A percentile compares a stretch with the other conserved stretches of the same genome.
Evolutionary conservation across 1,140 invertebrate species (phyloP).

Genomic region (Brachionus plicatilis): DNA sequence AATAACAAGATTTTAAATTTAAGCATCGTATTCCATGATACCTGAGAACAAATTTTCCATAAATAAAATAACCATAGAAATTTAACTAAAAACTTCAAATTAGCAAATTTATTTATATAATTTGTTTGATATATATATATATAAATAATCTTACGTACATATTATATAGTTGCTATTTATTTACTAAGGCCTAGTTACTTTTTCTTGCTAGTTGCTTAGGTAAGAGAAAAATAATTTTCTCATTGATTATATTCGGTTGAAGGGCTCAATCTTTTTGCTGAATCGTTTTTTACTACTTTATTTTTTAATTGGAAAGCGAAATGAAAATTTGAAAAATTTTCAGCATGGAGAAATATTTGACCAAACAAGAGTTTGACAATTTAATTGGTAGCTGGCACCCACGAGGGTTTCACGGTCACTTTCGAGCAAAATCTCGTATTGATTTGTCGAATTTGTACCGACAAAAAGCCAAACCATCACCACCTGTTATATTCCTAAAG

Average conservation of each 20-base stretch:
- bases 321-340: neutral
- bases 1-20: neutral
- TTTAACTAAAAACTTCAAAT: neutral
- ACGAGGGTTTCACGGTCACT: constrained; percentile 22
- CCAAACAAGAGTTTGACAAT: constrained; percentile 7
- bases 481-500: neutral
- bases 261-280: neutral
- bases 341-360: constrained; percentile 16
- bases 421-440: constrained; percentile 17
- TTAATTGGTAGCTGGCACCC: constrained; percentile 15
- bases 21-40: neutral
- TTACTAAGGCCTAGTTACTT: constrained; percentile 21
- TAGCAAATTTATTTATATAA: neutral
- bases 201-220: constrained; percentile 24
- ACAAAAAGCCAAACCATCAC: neutral
- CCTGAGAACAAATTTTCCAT: neutral
- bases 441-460: constrained; percentile 9
- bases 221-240: constrained; percentile 13
- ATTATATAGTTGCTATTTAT: constrained; percentile 20
- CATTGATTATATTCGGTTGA: neutral
- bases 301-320: neutral
- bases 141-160: neutral
- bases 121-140: neutral
- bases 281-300: neutral
- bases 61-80: constrained; percentile 26